Evolutionary conservation across 1,140 invertebrate species (phyloP).

Genomic region (Portunus trituberculatus): DNA sequence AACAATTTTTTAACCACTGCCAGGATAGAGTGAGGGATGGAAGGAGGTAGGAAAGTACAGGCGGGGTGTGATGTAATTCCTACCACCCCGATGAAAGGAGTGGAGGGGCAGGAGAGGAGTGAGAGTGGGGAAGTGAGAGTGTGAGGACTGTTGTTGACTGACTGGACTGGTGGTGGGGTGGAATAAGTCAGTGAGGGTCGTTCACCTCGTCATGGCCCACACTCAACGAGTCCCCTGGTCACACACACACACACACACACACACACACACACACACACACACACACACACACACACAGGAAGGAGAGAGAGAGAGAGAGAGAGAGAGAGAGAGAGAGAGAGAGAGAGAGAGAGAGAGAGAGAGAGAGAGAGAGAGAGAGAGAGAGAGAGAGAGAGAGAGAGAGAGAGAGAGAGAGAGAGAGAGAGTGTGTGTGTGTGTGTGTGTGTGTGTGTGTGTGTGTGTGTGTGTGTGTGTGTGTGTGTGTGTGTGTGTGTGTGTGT

Average conservation of each 20-base stretch:
- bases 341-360: background rate
- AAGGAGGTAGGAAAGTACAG: background rate
- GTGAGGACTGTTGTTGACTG: background rate
- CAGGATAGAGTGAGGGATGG: background rate
- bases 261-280: background rate
- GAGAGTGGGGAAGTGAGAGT: background rate
- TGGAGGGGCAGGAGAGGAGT: background rate
- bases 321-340: background rate
- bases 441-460: too few relatives aligned
- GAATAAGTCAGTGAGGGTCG: background rate
- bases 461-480: too few relatives aligned
- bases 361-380: too few relatives aligned
- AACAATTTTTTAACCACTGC: too few relatives aligned
- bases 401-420: too few relatives aligned
- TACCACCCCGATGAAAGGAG: background rate
- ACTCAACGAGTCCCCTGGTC: background rate
- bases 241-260: slow-evolving; percentile 12
- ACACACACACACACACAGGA: background rate
- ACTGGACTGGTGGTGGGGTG: background rate
- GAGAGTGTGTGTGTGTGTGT: too few relatives aligned
- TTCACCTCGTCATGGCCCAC: background rate
- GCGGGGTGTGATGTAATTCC: background rate
- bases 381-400: too few relatives aligned
- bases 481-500: too few relatives aligned
- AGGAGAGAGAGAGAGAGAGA: background rate